phyloP scores from a whole-genome alignment of 2,888 invertebrate species.

The Zeuzera pyrina region DNA sequence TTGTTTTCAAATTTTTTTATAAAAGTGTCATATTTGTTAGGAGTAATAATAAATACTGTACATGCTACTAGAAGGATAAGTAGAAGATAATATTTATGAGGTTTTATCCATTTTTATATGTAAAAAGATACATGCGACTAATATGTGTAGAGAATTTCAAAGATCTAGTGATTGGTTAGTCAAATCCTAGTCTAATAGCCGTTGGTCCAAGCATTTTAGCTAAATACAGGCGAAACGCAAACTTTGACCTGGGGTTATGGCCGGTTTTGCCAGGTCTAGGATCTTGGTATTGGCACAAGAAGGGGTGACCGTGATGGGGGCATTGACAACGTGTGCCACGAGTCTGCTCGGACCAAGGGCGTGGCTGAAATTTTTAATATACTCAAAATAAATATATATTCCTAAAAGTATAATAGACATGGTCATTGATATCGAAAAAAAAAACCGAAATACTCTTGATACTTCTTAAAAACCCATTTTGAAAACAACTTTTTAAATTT shows the following conservation, averaged over 20 bases:
- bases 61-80: too few species aligned
- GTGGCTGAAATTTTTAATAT: slow-evolving; percentile 42
- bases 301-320: slow-evolving; percentile 63
- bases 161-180: background rate
- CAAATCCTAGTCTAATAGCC: slow-evolving; percentile 30
- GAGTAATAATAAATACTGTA: slow-evolving; percentile 20
- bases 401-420: background rate
- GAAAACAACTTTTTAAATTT: too few species aligned
- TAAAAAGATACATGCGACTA: background rate
- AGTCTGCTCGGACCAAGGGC: slow-evolving; percentile 72
- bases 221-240: slow-evolving; percentile 33
- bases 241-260: slow-evolving; percentile 27
- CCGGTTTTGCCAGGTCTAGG: slow-evolving; percentile 31
- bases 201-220: slow-evolving; percentile 60
- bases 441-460: too few species aligned
- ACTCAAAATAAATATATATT: slow-evolving; percentile 4
- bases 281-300: slow-evolving; percentile 45
- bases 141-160: background rate
- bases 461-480: too few species aligned
- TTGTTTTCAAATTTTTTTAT: slow-evolving; percentile 20
- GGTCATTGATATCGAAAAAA: too few species aligned
- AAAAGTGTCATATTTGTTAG: slow-evolving; percentile 25
- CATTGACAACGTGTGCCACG: slow-evolving; percentile 69
- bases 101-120: background rate
- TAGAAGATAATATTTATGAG: background rate